Percentiles rank a stretch among this genome's conserved stretches.
These are phyloP conservation scores for Drosophila obscura DNA, from an alignment of 1,140 invertebrate genomes.

Conservation along the genomic window DNA sequence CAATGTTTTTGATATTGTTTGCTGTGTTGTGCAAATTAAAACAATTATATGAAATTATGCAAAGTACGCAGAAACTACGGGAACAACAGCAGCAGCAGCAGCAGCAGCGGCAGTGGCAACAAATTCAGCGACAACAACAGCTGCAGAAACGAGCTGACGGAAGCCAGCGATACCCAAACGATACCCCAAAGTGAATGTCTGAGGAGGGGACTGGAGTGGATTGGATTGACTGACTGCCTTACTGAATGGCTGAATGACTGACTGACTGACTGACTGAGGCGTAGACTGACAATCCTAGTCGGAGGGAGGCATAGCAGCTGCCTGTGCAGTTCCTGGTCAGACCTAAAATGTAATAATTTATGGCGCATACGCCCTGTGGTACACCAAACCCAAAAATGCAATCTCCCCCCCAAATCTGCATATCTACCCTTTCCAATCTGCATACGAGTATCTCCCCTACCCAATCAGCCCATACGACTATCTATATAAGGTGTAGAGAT, in stretches of 20 bases:
- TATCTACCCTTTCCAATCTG: slow-evolving; percentile 26
- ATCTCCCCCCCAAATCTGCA: slow-evolving; percentile 18
- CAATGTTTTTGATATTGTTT: slow-evolving; percentile 64
- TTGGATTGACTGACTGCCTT: slow-evolving; percentile 42
- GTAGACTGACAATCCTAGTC: slow-evolving; percentile 5
- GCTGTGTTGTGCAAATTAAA: slow-evolving; percentile 72
- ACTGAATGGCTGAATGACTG: slow-evolving; percentile 22
- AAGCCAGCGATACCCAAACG: slow-evolving; percentile 43
- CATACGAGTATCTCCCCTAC: slow-evolving; percentile 10
- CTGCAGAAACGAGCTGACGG: slow-evolving; percentile 72
- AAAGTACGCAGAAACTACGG: slow-evolving; percentile 70
- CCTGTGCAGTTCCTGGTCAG: slow-evolving; percentile 29
- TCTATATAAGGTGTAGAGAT: slow-evolving; percentile 27
- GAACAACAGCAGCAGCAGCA: slow-evolving; percentile 39
- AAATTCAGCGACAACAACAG: slow-evolving; percentile 43
- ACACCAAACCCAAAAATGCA: slow-evolving; percentile 1
- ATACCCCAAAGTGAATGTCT: slow-evolving; percentile 62
- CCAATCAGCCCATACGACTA: slow-evolving; percentile 26
- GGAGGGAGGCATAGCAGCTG: slow-evolving; percentile 38
- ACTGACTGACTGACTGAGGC: slow-evolving; percentile 19
- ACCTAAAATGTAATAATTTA: slow-evolving; percentile 45
- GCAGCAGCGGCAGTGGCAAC: slow-evolving; percentile 3
- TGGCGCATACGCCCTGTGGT: slow-evolving; percentile 50
- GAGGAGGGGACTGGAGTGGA: slow-evolving; percentile 13
- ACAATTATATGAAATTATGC: slow-evolving; percentile 79